Evolutionary conservation across 1,140 invertebrate species (phyloP), one percentile per base, ranked within the genome.

Genomic region (Papilio helenus): DNA sequence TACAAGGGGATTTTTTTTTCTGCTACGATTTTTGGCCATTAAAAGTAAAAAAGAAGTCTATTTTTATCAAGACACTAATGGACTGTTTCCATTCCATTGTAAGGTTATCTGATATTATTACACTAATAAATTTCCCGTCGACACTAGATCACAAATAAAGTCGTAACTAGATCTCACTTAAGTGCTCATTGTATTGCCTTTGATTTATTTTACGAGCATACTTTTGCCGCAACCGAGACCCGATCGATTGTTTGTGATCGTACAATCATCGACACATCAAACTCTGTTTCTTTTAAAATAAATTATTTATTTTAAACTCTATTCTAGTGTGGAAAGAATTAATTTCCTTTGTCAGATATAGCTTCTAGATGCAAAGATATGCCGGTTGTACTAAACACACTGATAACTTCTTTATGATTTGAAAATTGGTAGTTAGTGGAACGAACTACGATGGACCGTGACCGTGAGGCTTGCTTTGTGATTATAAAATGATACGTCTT

Each of bases 171-270:
- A 81, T 79, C 79, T 79, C 79, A 58, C 72, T 85, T 84, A 87
- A 87, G 81, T 81, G 83, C 81, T 85, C 82, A 87, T 87, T 87
- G 85, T 86, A 83, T 82, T 83, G 58, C 76, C 61, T 83, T 81
- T 88, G 86, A 89, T 87, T 87, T 89, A 87, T 88, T 85, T 85
- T 81, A 85, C 83, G 85, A 85, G 73, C 80, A 77, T 80, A 87
- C 86, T 89, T 87, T 87, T 85, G 85, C 85, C 84, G 76, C 74
- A 51, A 74, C 72, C 20, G 44, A 74, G 72, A 74, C 76, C 74
- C 80, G 82, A 83, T 79, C 79, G 72, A 65, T 79, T 79, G 82
- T 81, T 82, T 83, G 77, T 83, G 65, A 72, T 68, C 81, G 73
- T 81, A 65, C 23, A 26, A 39, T 61, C 34, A 73, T 49, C 72